phyloP scores from a whole-genome alignment of 2,113 vertebrate species.

The Dendropsophus ebraccatus region DNA sequence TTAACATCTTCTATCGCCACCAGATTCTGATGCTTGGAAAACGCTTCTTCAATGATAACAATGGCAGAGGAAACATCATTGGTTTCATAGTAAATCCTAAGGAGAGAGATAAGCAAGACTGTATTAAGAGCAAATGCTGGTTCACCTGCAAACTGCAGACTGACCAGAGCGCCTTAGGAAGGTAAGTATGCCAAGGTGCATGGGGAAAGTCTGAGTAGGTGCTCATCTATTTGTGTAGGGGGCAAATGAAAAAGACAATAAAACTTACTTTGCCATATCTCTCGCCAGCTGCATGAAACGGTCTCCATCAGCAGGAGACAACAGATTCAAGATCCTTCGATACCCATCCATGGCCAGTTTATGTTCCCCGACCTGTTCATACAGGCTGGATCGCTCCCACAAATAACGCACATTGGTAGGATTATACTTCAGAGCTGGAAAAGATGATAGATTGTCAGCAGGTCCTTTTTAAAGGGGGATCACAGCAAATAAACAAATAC shows the following conservation, averaged over 20 bases:
- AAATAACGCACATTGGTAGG: conserved; percentile 91
- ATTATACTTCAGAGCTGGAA: conserved; percentile 90
- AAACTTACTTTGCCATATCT: conserved; percentile 94
- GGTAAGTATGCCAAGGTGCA: no score
- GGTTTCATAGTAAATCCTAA: conserved; percentile 93
- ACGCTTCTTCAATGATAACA: conserved; percentile 88
- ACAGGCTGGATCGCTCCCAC: conserved; percentile 95
- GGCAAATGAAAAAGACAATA: background rate
- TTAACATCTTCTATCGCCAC: conserved; percentile 91
- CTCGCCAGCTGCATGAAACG: conserved; percentile 96
- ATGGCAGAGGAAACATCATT: conserved; percentile 87
- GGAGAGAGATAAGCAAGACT: conserved; percentile 41
- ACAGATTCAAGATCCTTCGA: conserved; percentile 86
- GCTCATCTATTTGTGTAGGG: background rate
- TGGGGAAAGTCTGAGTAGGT: no score
- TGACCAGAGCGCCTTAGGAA: background rate
- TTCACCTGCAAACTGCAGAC: background rate
- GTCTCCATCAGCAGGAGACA: conserved; percentile 89
- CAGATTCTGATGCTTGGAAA: conserved; percentile 84
- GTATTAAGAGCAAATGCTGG: no score
- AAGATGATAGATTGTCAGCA: background rate
- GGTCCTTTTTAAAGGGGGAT: no score
- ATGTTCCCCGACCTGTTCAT: conserved; percentile 93
- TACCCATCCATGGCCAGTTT: conserved; percentile 98
- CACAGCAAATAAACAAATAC: no score